Base-by-base conservation (phyloP, 2,113 vertebrate species). In the Pelobates fuscus region DNA sequence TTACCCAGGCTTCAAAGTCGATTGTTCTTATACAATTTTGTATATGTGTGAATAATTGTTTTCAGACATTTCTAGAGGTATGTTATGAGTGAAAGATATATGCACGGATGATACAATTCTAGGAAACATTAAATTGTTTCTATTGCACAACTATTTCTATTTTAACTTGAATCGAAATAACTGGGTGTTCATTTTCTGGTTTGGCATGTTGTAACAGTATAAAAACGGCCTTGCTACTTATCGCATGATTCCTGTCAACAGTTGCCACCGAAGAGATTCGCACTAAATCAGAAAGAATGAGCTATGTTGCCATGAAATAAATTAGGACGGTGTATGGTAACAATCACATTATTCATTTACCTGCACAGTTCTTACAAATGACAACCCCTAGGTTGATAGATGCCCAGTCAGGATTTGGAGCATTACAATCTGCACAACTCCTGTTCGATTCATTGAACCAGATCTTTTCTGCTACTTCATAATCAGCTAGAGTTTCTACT, bases 401-500 rank as follows among this genome's bases (percentile, higher is more conserved):
- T 2, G 95, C 97, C 97, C 97, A 99, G 90, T 98, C 97, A 1
- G 97, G 96, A 77, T 85, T 81, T 0, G 88, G 88, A 55, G 92
- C 91, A 63, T 81, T 88, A 69, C 97, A 99, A 85, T 99, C 97
- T 20, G 96, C 97, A 29, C 97, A 99, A 88, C 79, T 94, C 84
- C 92, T 87, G 87, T 99, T 99, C 80, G 95, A 94, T 73, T 94
- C 89, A 82, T 98, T 98, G 90, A 95, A 96, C 97, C 97, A 98
- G 87, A 99, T 95, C 94, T 99, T 98, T 89, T 98, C 96, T 2
- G 94, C 95, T 87, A 99, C 97, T 93, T 99, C 97, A 70, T 98
- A 98, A 94, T 98, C 95, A 83, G 94, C 98, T 77, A 99, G 93
- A 44, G 95, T 96, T 89, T 98, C 96, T 8, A 93, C 93, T 70